A percentile compares a stretch with the other conserved stretches of the same genome.
These are phyloP conservation scores for Climacteris rufus DNA, from an alignment of 2,113 vertebrate species.

Conservation along the genomic window DNA sequence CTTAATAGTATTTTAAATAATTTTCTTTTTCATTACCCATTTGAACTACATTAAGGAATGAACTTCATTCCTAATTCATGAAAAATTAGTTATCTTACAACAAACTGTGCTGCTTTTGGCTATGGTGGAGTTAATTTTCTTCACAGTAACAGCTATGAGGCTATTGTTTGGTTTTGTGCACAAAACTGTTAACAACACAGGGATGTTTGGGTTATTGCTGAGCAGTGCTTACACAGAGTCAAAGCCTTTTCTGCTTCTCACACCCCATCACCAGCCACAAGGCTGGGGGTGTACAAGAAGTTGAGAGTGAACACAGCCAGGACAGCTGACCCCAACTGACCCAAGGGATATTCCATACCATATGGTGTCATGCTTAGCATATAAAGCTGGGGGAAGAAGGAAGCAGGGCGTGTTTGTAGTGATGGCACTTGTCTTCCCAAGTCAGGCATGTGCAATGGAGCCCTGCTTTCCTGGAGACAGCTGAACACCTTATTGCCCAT, in stretches of 20 bases:
- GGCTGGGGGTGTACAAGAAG: neutral
- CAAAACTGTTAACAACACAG: neutral
- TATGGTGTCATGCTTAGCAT: too few relatives aligned
- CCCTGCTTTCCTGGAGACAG: neutral
- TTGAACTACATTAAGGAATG: neutral
- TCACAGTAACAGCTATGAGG: neutral
- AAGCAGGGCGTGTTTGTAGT: rapidly evolving
- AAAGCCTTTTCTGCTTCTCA: neutral
- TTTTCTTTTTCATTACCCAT: neutral
- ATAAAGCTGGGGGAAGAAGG: neutral
- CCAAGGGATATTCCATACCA: neutral
- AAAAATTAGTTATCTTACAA: neutral
- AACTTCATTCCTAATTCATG: neutral
- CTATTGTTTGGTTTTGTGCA: neutral
- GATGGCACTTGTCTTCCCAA: neutral
- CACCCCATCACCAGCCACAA: rapidly evolving
- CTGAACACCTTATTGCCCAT: neutral
- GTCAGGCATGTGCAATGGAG: rapidly evolving
- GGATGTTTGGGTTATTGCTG: neutral
- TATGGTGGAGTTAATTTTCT: neutral
- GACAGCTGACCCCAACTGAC: neutral
- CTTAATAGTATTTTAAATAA: neutral
- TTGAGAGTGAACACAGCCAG: neutral
- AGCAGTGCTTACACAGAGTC: neutral
- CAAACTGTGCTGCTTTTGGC: neutral